Base-by-base conservation (phyloP, 2,797 vertebrate genomes). In the Champsocephalus esox region DNA sequence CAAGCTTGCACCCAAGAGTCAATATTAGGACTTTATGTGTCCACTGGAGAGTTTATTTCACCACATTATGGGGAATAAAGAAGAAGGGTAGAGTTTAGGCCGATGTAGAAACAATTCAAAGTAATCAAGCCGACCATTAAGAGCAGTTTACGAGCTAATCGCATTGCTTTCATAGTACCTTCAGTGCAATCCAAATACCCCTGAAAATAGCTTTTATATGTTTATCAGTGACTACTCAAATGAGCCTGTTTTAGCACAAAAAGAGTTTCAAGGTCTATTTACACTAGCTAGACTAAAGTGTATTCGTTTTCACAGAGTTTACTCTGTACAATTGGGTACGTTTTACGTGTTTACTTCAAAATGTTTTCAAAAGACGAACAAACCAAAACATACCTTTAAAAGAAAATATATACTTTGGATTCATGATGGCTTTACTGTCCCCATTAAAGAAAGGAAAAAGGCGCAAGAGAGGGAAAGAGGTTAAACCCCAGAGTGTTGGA, bases 71-170 rank as follows among this genome's bases (percentile, higher is more conserved):
- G 19, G 62, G 70, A 51, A 62, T 34, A 54, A 34, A 3, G 9
- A 32, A 43, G 17, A 14, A 19, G 10, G 56, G 9, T 13, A 44
- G 46, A 19, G 51, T 64, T 73, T 46, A 46, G 13, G 11, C 5
- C 21, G 46, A 4, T 48, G 56, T 9, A 50, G 57, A 32, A 41
- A 63, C 43, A 46, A 70, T 72, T 64, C n/a, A 66, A 19, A 55
- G 70, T 34, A 16, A 63, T 77, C 50, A 73, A 38, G 24, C 49
- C 3, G 48, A 11, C 21, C 19, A 19, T 73, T 73, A 70, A 41
- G 19, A 16, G 43, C 67, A 21, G 28, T 41, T 50, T 19, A 19
- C 5, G 9, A 10, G 44, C 19, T 59, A 55, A 59, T 58, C 3
- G 9, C 28, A 14, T 41, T 54, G 19, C 66, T 51, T 48, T 9